Evolutionary conservation across 2,888 invertebrate species (phyloP).

Genomic region (Lottia gigantea): DNA sequence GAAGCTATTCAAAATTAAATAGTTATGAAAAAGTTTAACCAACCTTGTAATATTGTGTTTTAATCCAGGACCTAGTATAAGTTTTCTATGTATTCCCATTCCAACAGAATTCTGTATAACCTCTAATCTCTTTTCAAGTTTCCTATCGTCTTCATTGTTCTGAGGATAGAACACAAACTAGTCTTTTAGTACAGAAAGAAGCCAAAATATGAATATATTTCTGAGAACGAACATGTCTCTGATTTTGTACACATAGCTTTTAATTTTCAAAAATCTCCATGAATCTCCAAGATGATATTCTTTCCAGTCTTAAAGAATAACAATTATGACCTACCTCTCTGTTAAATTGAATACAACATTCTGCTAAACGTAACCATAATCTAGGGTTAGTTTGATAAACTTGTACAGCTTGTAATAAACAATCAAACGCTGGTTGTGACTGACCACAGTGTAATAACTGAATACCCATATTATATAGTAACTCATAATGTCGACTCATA

Average conservation of each 20-base stretch:
- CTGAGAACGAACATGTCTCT: no score
- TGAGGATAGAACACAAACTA: slow-evolving; percentile 45
- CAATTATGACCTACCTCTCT: slow-evolving; percentile 49
- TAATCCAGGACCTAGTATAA: slow-evolving; percentile 72
- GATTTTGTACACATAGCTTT: no score
- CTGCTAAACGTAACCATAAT: slow-evolving; percentile 92
- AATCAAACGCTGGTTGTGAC: slow-evolving; percentile 88
- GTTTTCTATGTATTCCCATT: slow-evolving; percentile 74
- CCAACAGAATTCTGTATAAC: slow-evolving; percentile 75
- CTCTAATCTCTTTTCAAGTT: slow-evolving; percentile 73
- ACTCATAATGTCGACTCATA: slow-evolving; percentile 75
- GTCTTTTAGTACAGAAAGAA: no score
- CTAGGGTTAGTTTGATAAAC: slow-evolving; percentile 88
- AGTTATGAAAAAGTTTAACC: background rate
- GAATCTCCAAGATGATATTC: no score
- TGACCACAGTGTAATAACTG: slow-evolving; percentile 84
- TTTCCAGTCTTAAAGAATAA: background rate
- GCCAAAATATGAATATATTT: no score
- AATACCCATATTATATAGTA: slow-evolving; percentile 86
- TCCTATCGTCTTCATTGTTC: slow-evolving; percentile 76
- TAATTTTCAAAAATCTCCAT: no score
- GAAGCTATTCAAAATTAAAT: background rate
- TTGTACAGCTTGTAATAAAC: slow-evolving; percentile 86
- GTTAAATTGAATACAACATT: slow-evolving; percentile 74
- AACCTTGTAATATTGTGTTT: slow-evolving; percentile 45